A percentile compares a stretch with the other conserved stretches of the same genome.
Evolutionary conservation across 2,113 vertebrate species (phyloP).

Genomic region (Parus major): DNA sequence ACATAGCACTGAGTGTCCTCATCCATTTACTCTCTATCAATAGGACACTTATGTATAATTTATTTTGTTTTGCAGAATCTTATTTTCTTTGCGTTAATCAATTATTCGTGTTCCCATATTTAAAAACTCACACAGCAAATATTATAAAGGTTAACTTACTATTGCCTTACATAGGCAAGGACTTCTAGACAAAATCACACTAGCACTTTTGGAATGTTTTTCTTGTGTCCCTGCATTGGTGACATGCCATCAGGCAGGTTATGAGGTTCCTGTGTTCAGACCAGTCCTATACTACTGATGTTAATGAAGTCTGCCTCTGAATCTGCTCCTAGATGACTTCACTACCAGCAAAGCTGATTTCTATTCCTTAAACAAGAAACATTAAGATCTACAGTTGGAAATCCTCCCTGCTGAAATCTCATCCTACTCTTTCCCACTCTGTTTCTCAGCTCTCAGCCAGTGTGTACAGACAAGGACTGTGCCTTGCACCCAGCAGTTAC

Average conservation of each 20-base stretch:
- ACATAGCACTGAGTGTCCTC: background rate
- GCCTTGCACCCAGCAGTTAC: background rate
- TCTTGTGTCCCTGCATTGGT: rapidly evolving
- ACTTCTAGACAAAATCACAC: background rate
- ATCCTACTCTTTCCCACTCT: background rate
- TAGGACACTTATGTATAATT: background rate
- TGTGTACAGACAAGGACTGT: background rate
- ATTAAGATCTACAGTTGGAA: background rate
- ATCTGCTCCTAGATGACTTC: background rate
- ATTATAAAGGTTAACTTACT: background rate
- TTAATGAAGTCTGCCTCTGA: background rate
- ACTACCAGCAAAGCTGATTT: background rate
- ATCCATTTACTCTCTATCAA: background rate
- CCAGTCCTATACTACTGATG: background rate
- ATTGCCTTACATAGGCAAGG: background rate
- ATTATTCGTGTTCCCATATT: background rate
- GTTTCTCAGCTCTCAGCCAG: background rate
- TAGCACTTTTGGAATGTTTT: background rate
- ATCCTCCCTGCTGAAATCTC: background rate
- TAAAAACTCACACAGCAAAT: background rate
- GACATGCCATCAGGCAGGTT: background rate
- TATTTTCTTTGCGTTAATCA: background rate
- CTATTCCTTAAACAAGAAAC: background rate
- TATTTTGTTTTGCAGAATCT: background rate
- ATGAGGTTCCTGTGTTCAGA: background rate